These are phyloP conservation scores for Isurus oxyrinchus DNA, from an alignment of 2,113 vertebrate genomes.

Conservation along the genomic window DNA sequence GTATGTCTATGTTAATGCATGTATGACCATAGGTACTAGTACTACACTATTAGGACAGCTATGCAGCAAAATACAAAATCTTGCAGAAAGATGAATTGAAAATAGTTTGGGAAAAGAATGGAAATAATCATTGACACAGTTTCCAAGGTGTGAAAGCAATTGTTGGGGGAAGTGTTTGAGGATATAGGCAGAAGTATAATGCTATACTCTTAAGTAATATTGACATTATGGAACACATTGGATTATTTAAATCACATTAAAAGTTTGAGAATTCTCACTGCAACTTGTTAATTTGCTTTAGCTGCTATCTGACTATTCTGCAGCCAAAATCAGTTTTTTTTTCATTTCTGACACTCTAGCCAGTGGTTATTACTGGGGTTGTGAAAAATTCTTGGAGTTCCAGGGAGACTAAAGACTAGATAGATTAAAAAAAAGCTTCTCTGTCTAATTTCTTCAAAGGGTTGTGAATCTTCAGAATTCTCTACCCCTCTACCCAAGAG, in stretches of 20 bases:
- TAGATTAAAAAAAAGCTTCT: not conserved
- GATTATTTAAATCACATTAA: not conserved
- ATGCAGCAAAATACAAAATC: not conserved
- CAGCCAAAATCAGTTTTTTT: not conserved
- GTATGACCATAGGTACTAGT: not conserved
- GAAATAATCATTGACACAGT: not conserved
- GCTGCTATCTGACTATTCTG: not conserved
- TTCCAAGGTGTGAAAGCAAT: not conserved
- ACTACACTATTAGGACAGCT: not conserved
- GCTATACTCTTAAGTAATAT: not conserved
- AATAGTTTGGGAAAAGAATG: not conserved
- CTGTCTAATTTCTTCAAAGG: no score
- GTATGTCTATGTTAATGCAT: not conserved
- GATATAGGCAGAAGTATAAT: not conserved
- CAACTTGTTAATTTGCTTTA: not conserved
- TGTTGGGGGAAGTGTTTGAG: not conserved
- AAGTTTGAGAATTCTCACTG: not conserved
- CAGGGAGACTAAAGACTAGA: not conserved
- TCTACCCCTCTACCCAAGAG: no score
- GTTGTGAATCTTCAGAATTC: no score
- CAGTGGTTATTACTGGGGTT: not conserved
- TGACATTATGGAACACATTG: not conserved
- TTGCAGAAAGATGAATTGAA: not conserved
- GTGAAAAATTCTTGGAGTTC: not conserved
- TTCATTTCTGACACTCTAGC: not conserved